Evolutionary conservation across 2,888 invertebrate species (phyloP).

Genomic region (Acronicta aceris): DNA sequence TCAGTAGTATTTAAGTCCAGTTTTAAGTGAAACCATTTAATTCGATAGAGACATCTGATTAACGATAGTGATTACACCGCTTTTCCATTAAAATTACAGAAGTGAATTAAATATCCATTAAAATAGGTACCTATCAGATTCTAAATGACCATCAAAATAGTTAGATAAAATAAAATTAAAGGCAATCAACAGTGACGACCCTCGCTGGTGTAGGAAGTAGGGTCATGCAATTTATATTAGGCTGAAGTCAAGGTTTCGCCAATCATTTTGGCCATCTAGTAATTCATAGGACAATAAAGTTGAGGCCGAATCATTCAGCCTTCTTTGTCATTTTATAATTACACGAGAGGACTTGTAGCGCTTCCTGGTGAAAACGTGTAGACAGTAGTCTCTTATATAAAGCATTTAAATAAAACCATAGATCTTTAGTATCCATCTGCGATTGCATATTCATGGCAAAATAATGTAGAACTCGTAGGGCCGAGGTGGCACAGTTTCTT

Average conservation of each 20-base stretch:
- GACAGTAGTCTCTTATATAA: conserved; percentile 9
- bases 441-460: conserved; percentile 80
- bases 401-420: conserved; percentile 35
- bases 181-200: conserved; percentile 79
- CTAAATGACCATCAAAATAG: conserved; percentile 64
- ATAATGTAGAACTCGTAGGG: conserved; percentile 82
- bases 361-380: conserved; percentile 42
- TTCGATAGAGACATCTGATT: not conserved
- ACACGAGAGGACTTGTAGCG: conserved; percentile 33
- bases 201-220: conserved; percentile 83
- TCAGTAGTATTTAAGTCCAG: not conserved
- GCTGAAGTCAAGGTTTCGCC: conserved; percentile 85
- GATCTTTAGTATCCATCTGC: conserved; percentile 67
- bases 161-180: conserved; percentile 72
- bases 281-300: conserved; percentile 83
- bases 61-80: conserved; percentile 4
- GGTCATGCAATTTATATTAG: conserved; percentile 85
- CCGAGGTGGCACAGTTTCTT: conserved; percentile 87
- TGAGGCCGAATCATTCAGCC: conserved; percentile 73
- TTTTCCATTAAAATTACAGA: conserved; percentile 27
- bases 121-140: conserved; percentile 39
- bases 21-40: no score
- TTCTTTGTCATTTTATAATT: conserved; percentile 48
- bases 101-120: conserved; percentile 43
- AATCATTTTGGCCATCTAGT: conserved; percentile 85